These are phyloP conservation scores for Parambassis ranga DNA, from an alignment of 2,797 vertebrate species.

Conservation along the genomic window DNA sequence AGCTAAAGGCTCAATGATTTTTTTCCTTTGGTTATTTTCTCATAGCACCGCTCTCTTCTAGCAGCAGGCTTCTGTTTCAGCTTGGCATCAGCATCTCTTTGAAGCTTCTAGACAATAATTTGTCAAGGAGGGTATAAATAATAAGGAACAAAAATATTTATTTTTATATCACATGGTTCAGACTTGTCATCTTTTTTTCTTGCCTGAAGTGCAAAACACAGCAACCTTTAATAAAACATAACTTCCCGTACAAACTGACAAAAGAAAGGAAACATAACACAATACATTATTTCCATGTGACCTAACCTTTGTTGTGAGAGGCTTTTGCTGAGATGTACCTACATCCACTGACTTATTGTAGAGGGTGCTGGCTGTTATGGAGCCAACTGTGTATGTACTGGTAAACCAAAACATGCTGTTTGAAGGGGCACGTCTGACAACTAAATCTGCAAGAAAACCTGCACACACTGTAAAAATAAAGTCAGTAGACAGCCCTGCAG, in stretches of 20 bases:
- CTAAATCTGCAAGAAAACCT: too few relatives aligned
- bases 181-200: neutral
- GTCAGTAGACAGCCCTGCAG: too few relatives aligned
- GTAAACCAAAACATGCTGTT: too few relatives aligned
- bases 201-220: neutral
- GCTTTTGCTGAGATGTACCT: too few relatives aligned
- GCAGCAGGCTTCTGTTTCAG: slow-evolving; percentile 64
- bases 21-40: slow-evolving; percentile 20
- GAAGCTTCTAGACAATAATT: neutral
- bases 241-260: neutral
- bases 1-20: slow-evolving; percentile 15
- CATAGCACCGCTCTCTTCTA: slow-evolving; percentile 24
- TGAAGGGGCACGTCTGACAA: too few relatives aligned
- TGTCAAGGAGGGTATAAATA: neutral
- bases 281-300: too few relatives aligned
- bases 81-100: slow-evolving; percentile 38
- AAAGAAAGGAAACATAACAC: neutral
- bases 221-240: neutral
- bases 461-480: too few relatives aligned
- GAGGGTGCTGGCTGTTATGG: too few relatives aligned
- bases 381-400: too few relatives aligned
- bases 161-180: neutral
- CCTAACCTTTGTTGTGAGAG: too few relatives aligned
- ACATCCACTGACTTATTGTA: too few relatives aligned
- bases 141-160: too few relatives aligned